Conservation (phyloP, 2,797 vertebrate genomes). For the Siniperca scherzeri region DNA sequence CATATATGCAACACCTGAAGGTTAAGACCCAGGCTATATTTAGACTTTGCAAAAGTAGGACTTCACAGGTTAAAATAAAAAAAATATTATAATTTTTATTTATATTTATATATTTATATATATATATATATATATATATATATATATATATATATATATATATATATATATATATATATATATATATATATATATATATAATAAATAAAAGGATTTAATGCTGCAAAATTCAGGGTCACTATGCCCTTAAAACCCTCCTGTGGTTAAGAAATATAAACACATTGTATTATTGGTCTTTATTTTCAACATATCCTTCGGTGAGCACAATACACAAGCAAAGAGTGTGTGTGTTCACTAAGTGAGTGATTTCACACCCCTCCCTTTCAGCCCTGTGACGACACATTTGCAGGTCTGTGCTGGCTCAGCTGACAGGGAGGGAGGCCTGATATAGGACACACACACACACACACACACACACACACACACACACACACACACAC, state of each 20-base stretch:
- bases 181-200: too few species aligned
- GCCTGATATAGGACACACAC: conserved; percentile 48
- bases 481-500: neutral
- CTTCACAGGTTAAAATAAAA: conserved; percentile 1
- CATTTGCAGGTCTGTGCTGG: conserved; percentile 65
- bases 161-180: too few species aligned
- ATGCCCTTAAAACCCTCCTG: neutral
- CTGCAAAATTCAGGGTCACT: neutral
- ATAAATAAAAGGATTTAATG: neutral
- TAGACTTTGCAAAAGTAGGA: conserved; percentile 17
- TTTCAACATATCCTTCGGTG: neutral
- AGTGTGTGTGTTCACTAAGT: conserved; percentile 18
- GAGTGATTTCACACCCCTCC: conserved; percentile 60
- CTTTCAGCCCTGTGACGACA: conserved; percentile 47
- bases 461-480: conserved; percentile 24
- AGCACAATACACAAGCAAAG: conserved; percentile 17
- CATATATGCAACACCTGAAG: conserved; percentile 27
- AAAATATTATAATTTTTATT: too few species aligned
- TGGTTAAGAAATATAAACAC: conserved; percentile 7
- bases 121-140: too few species aligned
- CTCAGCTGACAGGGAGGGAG: conserved; percentile 66
- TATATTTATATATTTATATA: too few species aligned
- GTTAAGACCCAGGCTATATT: conserved; percentile 24
- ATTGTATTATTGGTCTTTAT: neutral
- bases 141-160: too few species aligned